Base-by-base conservation (phyloP, 2,888 invertebrate genomes). In the Drosophila pegasa region DNA sequence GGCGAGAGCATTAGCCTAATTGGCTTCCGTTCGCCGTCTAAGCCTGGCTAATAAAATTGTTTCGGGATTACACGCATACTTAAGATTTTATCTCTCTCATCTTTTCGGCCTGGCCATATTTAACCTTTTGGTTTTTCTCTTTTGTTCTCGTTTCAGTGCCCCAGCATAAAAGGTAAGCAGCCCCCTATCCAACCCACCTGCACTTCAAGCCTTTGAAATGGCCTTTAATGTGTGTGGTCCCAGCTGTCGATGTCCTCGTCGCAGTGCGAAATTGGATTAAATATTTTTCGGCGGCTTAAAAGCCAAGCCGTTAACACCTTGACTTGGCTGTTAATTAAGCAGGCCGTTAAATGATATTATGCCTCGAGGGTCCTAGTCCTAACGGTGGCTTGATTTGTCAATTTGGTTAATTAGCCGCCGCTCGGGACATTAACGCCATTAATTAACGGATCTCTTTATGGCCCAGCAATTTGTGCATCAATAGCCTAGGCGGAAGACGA, bases 361-460 rank as follows among this genome's bases (percentile, higher is more conserved):
- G 71, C 67, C 50, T 65, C 29, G 12, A 29, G 27, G 45, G 45
- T 16, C 60, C 57, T 10, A 55, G 68, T 56, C 43, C 72, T 48
- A 37, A 41, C 22, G 22, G 31, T 20, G 45, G 60, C 84, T 67
- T 76, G 85, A 85, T 83, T 75, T 80, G 79, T 86, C 85, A 87
- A 88, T 87, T 81, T 72, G 58, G 58, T 72, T 88, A 87, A 86
- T 86, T 87, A 81, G 63, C 64, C 55, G 72, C 63, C 56, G 20
- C 48, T 65, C 64, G 35, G 56, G 40, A 60, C 67, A 63, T 85
- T 82, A 88, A 88, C 79, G 64, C 57, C 59, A 64, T 77, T 88
- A 86, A 84, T 84, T 83, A 84, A 83, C 77, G 68, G 88, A 86
- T 88, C 77, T 71, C 65, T 61, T 79, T 57, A 69, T 48, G 75